Base-by-base conservation (phyloP, 2,888 invertebrate genomes). In the Liposcelis brunnea region DNA sequence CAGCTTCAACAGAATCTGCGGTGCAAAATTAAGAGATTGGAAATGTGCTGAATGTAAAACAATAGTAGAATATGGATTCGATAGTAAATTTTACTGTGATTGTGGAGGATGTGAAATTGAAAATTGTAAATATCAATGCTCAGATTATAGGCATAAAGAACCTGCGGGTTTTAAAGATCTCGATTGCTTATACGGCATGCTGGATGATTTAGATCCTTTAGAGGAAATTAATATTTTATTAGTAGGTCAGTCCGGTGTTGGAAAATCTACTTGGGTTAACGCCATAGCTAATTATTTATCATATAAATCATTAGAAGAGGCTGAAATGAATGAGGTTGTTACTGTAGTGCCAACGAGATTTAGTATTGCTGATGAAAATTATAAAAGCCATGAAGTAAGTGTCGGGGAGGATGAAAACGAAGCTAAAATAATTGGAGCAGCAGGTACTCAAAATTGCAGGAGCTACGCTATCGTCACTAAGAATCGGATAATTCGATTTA, bases 331-430 rank as follows among this genome's bases (percentile, higher is more conserved):
- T 7, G 35, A 35, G 4, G 4, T 35, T 4, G 10, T 16, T 6
- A 10, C 35, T 35, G 15, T 35, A 5, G 16, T 35, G 5, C 35
- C 35, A 6, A 35, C 16, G 35, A 4, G 10, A 16, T 35, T 35
- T 16, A 35, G 6, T 10, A 35, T 35, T 35, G 4, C 6, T 10
- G 10, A 5, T 5, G 35, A 35, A 6, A 7, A 14, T 10, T 7
- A 16, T 7, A 10, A 15, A 16, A 35, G 6, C 10, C 35, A 35
- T 35, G 7, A 35, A 7, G 10, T 35, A 4, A 35, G 16, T 7
- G 15, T 35, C 15, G 16, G 16, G 35, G 35, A 16, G 16, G 35
- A 35, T 35, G 35, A 35, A 35, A 15, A 35, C 35, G 35, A 35
- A 35, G 10, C 7, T 4, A 15, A 15, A 16, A 35, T 6, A 35